phyloP scores from a whole-genome alignment of 2,113 vertebrate genomes.

The Peromyscus maniculatus region DNA sequence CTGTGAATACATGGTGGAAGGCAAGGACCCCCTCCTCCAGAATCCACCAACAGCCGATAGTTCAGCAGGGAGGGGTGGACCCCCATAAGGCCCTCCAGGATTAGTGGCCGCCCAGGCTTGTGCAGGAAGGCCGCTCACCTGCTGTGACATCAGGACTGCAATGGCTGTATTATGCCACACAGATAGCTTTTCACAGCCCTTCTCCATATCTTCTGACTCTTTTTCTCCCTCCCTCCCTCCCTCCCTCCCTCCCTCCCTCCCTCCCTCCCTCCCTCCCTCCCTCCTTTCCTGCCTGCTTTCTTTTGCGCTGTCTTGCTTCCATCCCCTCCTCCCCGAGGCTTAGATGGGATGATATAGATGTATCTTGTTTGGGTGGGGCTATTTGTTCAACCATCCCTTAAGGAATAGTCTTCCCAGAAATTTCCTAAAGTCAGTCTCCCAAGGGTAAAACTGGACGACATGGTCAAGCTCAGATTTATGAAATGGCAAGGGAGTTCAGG shows the following conservation, averaged over 20 bases:
- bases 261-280: too few species aligned
- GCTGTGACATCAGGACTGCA: not conserved
- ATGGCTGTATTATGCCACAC: not conserved
- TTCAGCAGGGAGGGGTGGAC: not conserved
- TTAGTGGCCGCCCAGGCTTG: not conserved
- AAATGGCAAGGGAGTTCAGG: not conserved
- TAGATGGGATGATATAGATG: not conserved
- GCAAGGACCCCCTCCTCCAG: not conserved
- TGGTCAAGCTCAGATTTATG: not conserved
- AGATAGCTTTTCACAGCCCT: not conserved
- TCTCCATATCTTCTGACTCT: not conserved
- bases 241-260: fast-evolving
- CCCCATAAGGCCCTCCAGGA: not conserved
- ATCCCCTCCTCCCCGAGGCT: not conserved
- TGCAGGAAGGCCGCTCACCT: not conserved
- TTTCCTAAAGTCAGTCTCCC: not conserved
- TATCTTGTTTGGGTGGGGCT: not conserved
- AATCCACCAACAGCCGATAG: not conserved
- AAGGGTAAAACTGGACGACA: not conserved
- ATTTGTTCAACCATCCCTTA: not conserved
- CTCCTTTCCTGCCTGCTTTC: not conserved
- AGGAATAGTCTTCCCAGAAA: not conserved
- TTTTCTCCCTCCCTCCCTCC: fast-evolving
- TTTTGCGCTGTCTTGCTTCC: too few species aligned
- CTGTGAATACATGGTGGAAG: not conserved